Conservation (phyloP, 2,113 vertebrate genomes). For the Telmatochromis bifrenatus region DNA sequence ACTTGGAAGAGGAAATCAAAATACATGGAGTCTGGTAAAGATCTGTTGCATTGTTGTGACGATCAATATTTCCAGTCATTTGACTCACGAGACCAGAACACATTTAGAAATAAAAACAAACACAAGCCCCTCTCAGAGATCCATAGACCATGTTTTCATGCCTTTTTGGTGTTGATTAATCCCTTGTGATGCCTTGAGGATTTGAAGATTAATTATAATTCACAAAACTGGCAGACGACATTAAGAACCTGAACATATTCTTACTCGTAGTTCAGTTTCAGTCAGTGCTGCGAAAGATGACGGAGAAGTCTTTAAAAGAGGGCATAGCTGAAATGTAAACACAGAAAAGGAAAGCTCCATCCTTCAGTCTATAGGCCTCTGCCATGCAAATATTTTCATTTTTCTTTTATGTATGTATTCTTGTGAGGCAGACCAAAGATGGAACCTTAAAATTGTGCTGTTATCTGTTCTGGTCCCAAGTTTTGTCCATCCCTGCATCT, state of each 20-base stretch:
- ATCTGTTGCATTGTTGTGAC: constrained; percentile 22
- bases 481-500: constrained; percentile 6
- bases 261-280: constrained; percentile 7
- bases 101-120: constrained; percentile 32
- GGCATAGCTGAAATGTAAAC: constrained; percentile 47
- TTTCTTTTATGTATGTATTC: not conserved
- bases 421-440: constrained; percentile 40
- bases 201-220: constrained; percentile 30
- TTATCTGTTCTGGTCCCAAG: constrained; percentile 17
- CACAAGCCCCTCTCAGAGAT: constrained; percentile 4
- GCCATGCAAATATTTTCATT: constrained; percentile 50
- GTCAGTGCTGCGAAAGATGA: constrained; percentile 7
- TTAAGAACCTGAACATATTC: constrained; percentile 34
- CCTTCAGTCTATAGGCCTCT: constrained; percentile 25
- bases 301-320: constrained; percentile 20
- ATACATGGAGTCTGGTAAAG: not conserved
- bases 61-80: constrained; percentile 2
- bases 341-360: constrained; percentile 36
- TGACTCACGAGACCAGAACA: constrained; percentile 3
- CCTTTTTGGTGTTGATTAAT: constrained; percentile 48
- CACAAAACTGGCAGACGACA: constrained; percentile 23
- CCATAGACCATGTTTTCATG: constrained; percentile 28
- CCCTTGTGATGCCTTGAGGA: constrained; percentile 19
- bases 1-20: not conserved
- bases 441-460: constrained; percentile 24